Conservation (phyloP, 1,140 invertebrate genomes). For the Drosophila nasuta region DNA sequence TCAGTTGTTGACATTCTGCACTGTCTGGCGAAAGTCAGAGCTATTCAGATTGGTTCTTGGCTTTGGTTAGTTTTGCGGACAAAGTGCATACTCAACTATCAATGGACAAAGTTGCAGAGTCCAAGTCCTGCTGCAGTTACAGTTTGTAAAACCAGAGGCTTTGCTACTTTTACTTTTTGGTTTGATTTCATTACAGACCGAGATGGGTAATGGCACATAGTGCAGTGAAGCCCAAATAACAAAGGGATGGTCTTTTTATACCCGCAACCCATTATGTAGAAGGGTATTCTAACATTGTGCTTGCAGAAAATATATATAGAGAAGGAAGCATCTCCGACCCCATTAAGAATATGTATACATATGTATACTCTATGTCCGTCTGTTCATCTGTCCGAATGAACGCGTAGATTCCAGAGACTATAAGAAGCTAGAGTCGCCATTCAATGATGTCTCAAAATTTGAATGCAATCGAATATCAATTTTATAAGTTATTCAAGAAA, state of each 20-base stretch:
- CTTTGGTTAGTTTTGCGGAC: conserved; percentile 54
- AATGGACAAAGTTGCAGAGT: conserved; percentile 16
- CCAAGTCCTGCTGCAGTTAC: conserved; percentile 25
- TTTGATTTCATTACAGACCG: conserved; percentile 43
- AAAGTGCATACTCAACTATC: conserved; percentile 47
- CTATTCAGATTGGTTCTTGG: conserved; percentile 32
- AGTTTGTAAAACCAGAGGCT: conserved; percentile 38
- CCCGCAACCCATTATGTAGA: too few relatives aligned
- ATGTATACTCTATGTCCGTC: too few relatives aligned
- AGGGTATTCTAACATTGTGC: too few relatives aligned
- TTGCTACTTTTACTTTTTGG: conserved; percentile 32
- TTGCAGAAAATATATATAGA: too few relatives aligned
- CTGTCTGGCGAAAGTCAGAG: conserved; percentile 14
- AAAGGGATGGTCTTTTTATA: neutral
- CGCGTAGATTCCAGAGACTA: too few relatives aligned
- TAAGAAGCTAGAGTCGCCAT: too few relatives aligned
- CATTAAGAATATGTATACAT: too few relatives aligned
- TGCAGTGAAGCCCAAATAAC: neutral
- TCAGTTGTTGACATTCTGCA: conserved; percentile 45
- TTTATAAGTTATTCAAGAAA: too few relatives aligned
- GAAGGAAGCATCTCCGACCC: too few relatives aligned
- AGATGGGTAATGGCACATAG: neutral
- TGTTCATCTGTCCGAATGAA: too few relatives aligned
- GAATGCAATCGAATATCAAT: too few relatives aligned
- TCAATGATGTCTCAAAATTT: too few relatives aligned